These are phyloP conservation scores for Ophion ventricosus DNA, from an alignment of 2,888 invertebrate species.

Conservation along the genomic window DNA sequence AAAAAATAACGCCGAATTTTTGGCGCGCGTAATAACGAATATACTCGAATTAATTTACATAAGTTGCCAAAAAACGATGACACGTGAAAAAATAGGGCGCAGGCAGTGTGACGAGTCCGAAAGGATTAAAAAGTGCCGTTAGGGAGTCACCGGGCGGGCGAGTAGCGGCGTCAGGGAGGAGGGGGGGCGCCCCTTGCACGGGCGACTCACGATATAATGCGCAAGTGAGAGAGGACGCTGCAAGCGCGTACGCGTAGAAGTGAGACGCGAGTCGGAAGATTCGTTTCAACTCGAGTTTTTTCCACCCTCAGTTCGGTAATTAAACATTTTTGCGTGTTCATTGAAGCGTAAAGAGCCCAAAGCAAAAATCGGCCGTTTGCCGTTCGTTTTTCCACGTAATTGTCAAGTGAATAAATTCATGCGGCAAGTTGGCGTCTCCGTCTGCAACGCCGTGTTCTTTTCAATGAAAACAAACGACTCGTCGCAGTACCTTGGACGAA, in stretches of 20 bases:
- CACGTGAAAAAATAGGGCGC: background rate
- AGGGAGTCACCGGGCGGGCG: background rate
- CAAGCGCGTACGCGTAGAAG: conserved; percentile 10
- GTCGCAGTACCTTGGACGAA: background rate
- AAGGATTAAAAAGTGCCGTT: background rate
- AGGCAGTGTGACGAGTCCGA: background rate
- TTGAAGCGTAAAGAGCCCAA: background rate
- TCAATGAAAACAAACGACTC: background rate
- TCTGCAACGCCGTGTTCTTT: background rate
- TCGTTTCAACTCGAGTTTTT: conserved; percentile 15
- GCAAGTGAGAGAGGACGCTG: conserved; percentile 28
- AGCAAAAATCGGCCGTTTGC: background rate
- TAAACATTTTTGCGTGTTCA: background rate
- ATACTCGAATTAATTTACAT: background rate
- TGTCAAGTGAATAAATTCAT: conserved; percentile 5
- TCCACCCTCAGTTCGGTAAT: conserved; percentile 9
- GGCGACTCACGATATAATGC: conserved; percentile 2
- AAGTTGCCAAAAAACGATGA: background rate
- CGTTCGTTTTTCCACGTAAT: background rate
- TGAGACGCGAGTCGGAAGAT: conserved; percentile 29
- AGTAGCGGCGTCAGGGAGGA: background rate
- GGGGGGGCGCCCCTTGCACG: background rate
- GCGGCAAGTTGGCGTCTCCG: conserved; percentile 6
- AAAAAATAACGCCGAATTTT: background rate
- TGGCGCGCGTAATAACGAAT: background rate